These are phyloP conservation scores for Styela plicata DNA, from an alignment of 23 tunicate species.

Conservation along the genomic window DNA sequence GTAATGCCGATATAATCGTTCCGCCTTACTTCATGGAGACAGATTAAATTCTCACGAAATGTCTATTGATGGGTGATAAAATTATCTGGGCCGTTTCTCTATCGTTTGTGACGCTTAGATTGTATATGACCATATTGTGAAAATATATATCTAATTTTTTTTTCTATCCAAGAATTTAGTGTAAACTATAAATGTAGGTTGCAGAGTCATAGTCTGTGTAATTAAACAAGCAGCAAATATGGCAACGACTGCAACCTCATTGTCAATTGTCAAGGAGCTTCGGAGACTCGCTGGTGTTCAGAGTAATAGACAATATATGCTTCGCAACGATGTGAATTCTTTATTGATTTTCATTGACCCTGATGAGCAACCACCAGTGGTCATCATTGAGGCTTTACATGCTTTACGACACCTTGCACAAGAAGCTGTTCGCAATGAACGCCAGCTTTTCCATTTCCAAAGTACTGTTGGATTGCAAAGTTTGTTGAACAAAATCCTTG, in stretches of 20 bases:
- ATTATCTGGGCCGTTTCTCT: too few species aligned
- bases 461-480: conserved; percentile 62
- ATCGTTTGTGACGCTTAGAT: too few species aligned
- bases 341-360: conserved; percentile 90
- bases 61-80: too few species aligned
- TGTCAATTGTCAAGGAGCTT: conserved; percentile 89
- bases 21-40: too few species aligned
- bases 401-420: conserved; percentile 72
- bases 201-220: too few species aligned
- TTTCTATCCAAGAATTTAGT: too few species aligned
- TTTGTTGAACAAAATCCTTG: conserved; percentile 55
- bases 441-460: conserved; percentile 39
- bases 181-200: too few species aligned
- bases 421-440: conserved; percentile 63
- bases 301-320: conserved; percentile 73
- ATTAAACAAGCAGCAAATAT: too few species aligned
- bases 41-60: too few species aligned
- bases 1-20: too few species aligned
- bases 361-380: conserved; percentile 81
- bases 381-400: conserved; percentile 79
- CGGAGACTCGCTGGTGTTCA: conserved; percentile 84
- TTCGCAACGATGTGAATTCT: conserved; percentile 92
- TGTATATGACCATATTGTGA: too few species aligned
- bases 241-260: conserved; percentile 56
- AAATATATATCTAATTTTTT: too few species aligned